Evolutionary conservation across 2,888 invertebrate species (phyloP), one percentile per base, ranked within the genome.

Genomic region (Ellobium chinense): DNA sequence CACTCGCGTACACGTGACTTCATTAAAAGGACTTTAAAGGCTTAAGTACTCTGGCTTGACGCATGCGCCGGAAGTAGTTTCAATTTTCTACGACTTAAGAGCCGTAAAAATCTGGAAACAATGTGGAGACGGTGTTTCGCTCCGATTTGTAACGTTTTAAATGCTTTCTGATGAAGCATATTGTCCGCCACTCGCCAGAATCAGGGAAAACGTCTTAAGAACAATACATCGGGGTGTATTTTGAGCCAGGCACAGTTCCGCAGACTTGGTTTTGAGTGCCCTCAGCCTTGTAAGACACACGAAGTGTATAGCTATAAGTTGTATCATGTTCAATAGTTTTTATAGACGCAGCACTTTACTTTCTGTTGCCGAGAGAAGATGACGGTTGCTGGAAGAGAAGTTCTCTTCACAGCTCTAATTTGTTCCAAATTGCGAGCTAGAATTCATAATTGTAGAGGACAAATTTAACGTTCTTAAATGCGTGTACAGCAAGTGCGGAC

Each of bases 31-130:
- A 74, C 46, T 73, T 63, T 39, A 63, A 63, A 24, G 37, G 27
- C n/a, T 60, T 60, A 60, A 60, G 60, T 60, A 60, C 74, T 14
- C 31, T 24, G 29, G 46, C 29, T 74, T 74, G 39, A 63, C 62
- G 74, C 74, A 74, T 74, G 62, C 63, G 62, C 63, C 39, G 74
- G 74, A 74, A 63, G 74, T 74, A 74, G 74, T 74, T 63, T 74
- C 62, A 74, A 74, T 74, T 74, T 63, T 27, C 21, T 46, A 29
- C 62, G 29, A 74, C 46, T 63, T 62, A 14, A 74, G 46, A 74
- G n/a, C 31, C 46, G 74, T 63, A 62, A 29, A 60, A 62, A 37
- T 74, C n/a, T 39, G 63, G 46, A 74, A 37, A 74, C 74, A 63
- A 74, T 63, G 63, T 29, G 21, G 1, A 1, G 27, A 58, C 2